Conservation (phyloP, 2,113 vertebrate species). For the Calidris pygmaea region DNA sequence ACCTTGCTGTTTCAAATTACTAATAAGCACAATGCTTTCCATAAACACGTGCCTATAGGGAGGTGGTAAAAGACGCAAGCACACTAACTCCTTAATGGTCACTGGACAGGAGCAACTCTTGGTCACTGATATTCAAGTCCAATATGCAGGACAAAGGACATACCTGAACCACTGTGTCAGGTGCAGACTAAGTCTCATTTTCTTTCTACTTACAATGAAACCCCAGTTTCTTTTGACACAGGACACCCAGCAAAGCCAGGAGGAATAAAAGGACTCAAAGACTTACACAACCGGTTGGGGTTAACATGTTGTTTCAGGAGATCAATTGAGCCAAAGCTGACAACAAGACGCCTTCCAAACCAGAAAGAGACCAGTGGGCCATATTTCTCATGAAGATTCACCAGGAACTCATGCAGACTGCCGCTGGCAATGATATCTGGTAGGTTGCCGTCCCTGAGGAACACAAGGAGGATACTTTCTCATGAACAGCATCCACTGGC, state of each 20-base stretch:
- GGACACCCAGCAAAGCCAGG: neutral
- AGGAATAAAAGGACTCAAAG: neutral
- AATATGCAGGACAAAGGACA: neutral
- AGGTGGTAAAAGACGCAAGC: neutral
- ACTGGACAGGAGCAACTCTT: neutral
- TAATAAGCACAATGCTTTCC: neutral
- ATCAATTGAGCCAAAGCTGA: slow-evolving; percentile 89
- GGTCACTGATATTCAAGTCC: neutral
- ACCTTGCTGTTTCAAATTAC: neutral
- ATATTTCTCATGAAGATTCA: slow-evolving; percentile 86
- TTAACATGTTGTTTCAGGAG: slow-evolving; percentile 89
- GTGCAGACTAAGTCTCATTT: neutral
- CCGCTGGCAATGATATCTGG: slow-evolving; percentile 88
- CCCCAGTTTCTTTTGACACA: neutral
- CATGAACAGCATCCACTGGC: neutral
- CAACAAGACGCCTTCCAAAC: slow-evolving; percentile 91
- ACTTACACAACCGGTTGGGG: slow-evolving; percentile 89
- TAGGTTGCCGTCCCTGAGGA: slow-evolving; percentile 90
- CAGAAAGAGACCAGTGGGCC: slow-evolving; percentile 93
- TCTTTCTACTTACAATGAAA: neutral
- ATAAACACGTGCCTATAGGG: neutral
- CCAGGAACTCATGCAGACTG: slow-evolving; percentile 92
- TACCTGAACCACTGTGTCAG: neutral
- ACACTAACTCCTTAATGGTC: neutral
- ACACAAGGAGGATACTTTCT: neutral